Evolutionary conservation across 2,797 vertebrate species (phyloP), one percentile per base, ranked within the genome.

Genomic region (Chaenodraco wilsoni): DNA sequence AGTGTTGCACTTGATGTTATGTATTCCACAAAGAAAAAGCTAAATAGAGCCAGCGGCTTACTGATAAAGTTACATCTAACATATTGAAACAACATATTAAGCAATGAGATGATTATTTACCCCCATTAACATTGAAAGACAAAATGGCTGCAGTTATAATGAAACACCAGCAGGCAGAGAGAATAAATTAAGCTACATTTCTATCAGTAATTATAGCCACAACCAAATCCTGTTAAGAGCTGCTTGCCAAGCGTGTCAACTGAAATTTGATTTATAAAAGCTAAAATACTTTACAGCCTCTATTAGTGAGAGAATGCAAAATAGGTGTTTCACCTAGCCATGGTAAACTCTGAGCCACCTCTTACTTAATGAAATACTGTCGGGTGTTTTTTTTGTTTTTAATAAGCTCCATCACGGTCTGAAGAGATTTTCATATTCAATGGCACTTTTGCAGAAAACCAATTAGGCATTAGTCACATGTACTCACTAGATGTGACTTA

Each of bases 141-240:
- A 84, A 91, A 91, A 84, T 81, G 73, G 75, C 70, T 72, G 46
- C 66, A 75, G 84, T 82, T 83, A 83, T 86, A 86, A 88, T 69
- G 60, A 85, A 89, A 89, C 83, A 83, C 78, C 77, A 90, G 83
- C 84, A 87, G 84, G 74, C 83, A 83, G 69, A 59, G 69, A 81
- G 87, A 92, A 89, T 88, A 91, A 90, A 92, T 92, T 90, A 88
- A 87, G 84, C 54, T 74, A 84, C 72, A 90, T 83, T 93, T 88
- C 79, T 85, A 90, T 90, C 86, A 91, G 90, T 90, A 90, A 92
- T 92, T 91, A 91, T 63, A 85, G 84, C 76, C 84, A 70, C 65
- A 83, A 85, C 87, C 67, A 92, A 93, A 94, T 91, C 90, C 89
- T 86, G 89, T 91, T 90, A 89, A 80, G 87, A 87, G 82, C 81